phyloP scores from a whole-genome alignment of 2,113 vertebrate species.

The Bufo bufo region DNA sequence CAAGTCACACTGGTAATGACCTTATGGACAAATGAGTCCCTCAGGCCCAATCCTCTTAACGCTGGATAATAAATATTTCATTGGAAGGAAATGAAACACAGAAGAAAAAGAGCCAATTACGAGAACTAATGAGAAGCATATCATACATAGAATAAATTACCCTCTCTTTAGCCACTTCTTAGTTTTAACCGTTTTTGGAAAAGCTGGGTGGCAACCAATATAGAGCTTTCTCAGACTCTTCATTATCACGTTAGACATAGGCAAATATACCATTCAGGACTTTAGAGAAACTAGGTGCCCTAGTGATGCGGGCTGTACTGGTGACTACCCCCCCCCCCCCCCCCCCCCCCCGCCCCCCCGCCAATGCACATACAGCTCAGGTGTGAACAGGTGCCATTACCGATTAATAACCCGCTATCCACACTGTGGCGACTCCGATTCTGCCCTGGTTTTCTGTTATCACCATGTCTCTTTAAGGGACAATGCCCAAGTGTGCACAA shows the following conservation, averaged over 20 bases:
- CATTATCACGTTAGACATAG: too few species aligned
- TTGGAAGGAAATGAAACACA: not conserved
- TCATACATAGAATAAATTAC: not conserved
- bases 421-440: not conserved
- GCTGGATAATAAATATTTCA: slow-evolving; percentile 23
- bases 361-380: not conserved
- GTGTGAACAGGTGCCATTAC: not conserved
- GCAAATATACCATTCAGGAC: not conserved
- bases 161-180: too few species aligned
- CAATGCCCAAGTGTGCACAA: not conserved
- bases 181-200: not conserved
- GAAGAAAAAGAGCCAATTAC: not conserved
- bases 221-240: not conserved
- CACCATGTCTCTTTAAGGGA: not conserved
- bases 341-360: too few species aligned
- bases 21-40: not conserved
- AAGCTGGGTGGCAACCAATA: not conserved
- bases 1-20: slow-evolving; percentile 7
- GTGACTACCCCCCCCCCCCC: too few species aligned
- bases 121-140: not conserved
- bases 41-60: slow-evolving; percentile 15
- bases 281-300: not conserved
- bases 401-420: not conserved
- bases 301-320: too few species aligned
- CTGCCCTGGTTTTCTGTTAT: not conserved